These are phyloP conservation scores for Hedya salicella DNA, from an alignment of 2,888 invertebrate species.

Conservation along the genomic window DNA sequence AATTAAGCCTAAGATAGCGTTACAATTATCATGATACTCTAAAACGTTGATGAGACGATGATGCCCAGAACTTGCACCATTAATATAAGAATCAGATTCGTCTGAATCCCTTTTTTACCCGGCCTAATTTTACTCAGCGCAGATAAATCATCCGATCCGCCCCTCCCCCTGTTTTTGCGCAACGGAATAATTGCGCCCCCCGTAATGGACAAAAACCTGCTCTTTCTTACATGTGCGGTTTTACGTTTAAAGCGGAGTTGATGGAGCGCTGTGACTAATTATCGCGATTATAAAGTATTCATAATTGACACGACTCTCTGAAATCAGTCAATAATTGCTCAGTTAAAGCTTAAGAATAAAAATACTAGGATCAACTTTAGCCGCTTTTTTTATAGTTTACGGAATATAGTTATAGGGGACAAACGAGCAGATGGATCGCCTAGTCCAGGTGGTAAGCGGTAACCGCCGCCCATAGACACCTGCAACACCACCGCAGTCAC, in stretches of 20 bases:
- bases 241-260: constrained; percentile 19
- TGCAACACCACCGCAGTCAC: too few relatives aligned
- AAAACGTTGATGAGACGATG: background rate
- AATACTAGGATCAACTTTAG: too few relatives aligned
- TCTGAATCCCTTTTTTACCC: constrained; percentile 32
- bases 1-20: background rate
- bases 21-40: background rate
- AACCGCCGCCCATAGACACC: too few relatives aligned
- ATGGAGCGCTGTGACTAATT: constrained; percentile 6
- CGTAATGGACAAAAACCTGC: constrained; percentile 37
- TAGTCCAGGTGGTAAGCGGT: too few relatives aligned
- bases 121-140: constrained; percentile 35
- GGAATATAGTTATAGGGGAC: too few relatives aligned
- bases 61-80: constrained; percentile 16
- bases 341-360: too few relatives aligned
- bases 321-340: background rate
- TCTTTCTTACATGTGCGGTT: constrained; percentile 17
- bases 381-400: too few relatives aligned
- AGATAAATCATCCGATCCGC: constrained; percentile 26
- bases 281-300: background rate
- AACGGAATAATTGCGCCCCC: constrained; percentile 27
- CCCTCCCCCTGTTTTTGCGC: constrained; percentile 37
- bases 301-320: background rate
- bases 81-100: constrained; percentile 27
- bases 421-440: too few relatives aligned